Conservation (phyloP, 1,140 invertebrate genomes). For the Leptopilina boulardi region DNA sequence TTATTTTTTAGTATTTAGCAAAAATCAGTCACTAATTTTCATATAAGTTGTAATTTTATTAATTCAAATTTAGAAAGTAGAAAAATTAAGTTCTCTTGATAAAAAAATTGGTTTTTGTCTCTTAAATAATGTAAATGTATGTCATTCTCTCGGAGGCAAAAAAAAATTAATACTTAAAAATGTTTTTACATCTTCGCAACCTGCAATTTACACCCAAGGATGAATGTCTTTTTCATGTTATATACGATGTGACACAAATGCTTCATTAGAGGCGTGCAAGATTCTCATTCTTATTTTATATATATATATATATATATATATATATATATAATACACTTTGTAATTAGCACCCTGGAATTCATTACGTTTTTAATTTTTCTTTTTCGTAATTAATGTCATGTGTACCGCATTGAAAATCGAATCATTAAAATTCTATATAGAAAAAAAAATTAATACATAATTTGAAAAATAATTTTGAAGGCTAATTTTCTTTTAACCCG, state of each 20-base stretch:
- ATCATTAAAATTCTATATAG: neutral
- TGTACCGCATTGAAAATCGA: constrained; percentile 38
- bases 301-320: too few species aligned
- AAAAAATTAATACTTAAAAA: neutral
- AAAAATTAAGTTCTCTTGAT: too few species aligned
- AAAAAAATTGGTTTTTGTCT: too few species aligned
- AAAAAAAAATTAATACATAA: neutral
- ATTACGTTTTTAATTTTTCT: constrained; percentile 39
- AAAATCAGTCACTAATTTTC: too few species aligned
- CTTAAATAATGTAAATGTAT: too few species aligned
- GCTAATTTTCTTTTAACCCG: constrained; percentile 1
- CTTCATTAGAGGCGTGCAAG: constrained; percentile 41
- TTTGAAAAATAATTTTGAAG: neutral
- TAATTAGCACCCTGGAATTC: constrained; percentile 39
- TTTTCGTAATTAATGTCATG: neutral
- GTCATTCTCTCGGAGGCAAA: too few species aligned
- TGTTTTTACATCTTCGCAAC: constrained; percentile 4
- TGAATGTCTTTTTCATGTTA: constrained; percentile 11
- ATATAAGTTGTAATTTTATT: too few species aligned
- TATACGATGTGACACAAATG: constrained; percentile 14
- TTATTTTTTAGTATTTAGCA: too few species aligned
- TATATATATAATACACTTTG: neutral
- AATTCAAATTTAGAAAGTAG: too few species aligned
- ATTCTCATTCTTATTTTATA: constrained; percentile 33
- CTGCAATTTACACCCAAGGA: neutral